Base-by-base conservation (phyloP, 2,888 invertebrate genomes). In the Andrena chrysosceles region DNA sequence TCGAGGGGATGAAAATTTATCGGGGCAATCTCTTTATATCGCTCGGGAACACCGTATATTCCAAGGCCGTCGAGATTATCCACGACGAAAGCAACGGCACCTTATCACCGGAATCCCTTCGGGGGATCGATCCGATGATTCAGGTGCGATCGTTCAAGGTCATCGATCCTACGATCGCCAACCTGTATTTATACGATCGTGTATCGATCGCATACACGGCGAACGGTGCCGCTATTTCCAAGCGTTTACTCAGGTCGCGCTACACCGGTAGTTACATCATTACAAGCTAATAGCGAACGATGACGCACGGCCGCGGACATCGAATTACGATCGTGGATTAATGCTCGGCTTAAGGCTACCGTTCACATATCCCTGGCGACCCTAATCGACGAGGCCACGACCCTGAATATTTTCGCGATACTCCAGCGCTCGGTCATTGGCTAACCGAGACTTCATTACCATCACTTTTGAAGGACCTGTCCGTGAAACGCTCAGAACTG, bases 191-290 rank as follows among this genome's bases (percentile, higher is more conserved):
- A 54, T 71, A 63, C 23, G 26, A 59, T n/a, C 67, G 52, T 60
- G 2, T 48, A 26, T 69, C 16, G 59, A 13, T 49, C 59, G 26
- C 64, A 54, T 60, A 26, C 59, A 67, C 59, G 62, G 49, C 63
- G 64, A 23, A 54, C n/a, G 35, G 64, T 79, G 78, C 84, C 82
- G 87, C 81, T 84, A 86, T 63, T 77, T 72, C 63, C 56, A 70
- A 80, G 63, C 75, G 74, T 77, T 71, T 81, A 66, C 77, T 59
- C 56, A 49, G 66, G 66, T 75, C 64, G 59, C 63, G 33, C 52
- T 78, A 78, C 73, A 79, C 84, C 72, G 69, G 82, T 78, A 68
- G 78, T 84, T 85, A 72, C 83, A 80, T 83, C 83, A 85, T 86
- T 86, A 86, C 74, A 63, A 31, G 73, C 62, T 81, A 81, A 83